A percentile compares a stretch with the other conserved stretches of the same genome.
These are phyloP conservation scores for Hyphantria cunea DNA, from an alignment of 1,140 invertebrate genomes.

Conservation along the genomic window DNA sequence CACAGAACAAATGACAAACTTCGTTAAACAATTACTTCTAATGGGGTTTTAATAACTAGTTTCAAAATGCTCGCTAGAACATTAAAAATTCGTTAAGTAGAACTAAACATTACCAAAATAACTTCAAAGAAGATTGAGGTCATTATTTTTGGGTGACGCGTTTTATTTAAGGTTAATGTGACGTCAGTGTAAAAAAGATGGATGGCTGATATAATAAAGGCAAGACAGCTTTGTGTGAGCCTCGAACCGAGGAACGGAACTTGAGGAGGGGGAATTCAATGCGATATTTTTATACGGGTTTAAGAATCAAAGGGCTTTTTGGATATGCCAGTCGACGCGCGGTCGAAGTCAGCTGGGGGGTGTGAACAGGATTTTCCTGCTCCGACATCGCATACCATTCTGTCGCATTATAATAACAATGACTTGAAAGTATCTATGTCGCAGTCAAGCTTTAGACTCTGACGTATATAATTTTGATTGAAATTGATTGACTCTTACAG, in stretches of 20 bases:
- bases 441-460: too few relatives aligned
- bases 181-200: slow-evolving; percentile 38
- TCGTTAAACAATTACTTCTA: too few relatives aligned
- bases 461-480: too few relatives aligned
- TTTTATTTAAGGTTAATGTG: slow-evolving; percentile 35
- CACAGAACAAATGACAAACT: too few relatives aligned
- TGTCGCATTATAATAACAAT: not conserved
- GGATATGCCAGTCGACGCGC: not conserved
- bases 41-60: too few relatives aligned
- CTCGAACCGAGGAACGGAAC: not conserved
- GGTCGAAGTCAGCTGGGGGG: not conserved
- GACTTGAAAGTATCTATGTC: too few relatives aligned
- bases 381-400: not conserved
- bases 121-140: slow-evolving; percentile 3
- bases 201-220: slow-evolving; percentile 36
- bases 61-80: too few relatives aligned
- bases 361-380: slow-evolving; percentile 1
- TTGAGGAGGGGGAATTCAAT: slow-evolving; percentile 15
- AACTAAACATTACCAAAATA: not conserved
- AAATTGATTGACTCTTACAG: too few relatives aligned
- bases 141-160: slow-evolving; percentile 10
- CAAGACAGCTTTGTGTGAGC: slow-evolving; percentile 27
- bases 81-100: too few relatives aligned
- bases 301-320: slow-evolving; percentile 27
- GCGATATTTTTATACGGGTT: slow-evolving; percentile 28